phyloP scores from a whole-genome alignment of 2,888 invertebrate species.

The Dynastes maya region DNA sequence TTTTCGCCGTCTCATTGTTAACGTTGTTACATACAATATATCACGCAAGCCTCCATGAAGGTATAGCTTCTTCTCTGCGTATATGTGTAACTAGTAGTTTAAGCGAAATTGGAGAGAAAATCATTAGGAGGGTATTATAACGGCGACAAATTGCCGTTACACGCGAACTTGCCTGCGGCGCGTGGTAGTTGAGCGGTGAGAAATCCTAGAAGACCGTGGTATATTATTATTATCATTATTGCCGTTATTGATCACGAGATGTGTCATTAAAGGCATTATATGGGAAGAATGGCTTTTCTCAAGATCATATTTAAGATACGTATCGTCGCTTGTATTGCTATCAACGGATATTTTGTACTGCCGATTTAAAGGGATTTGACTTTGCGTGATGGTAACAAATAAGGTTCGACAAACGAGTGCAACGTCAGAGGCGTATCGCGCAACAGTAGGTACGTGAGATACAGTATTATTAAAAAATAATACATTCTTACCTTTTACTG shows the following conservation, averaged over 20 bases:
- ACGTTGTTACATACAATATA: slow-evolving; percentile 19
- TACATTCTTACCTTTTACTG: too few species aligned
- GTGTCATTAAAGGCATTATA: slow-evolving; percentile 20
- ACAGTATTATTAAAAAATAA: too few species aligned
- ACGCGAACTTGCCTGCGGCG: slow-evolving; percentile 14
- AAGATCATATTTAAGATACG: neutral
- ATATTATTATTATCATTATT: neutral
- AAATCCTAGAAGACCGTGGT: neutral
- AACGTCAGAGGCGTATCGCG: too few species aligned
- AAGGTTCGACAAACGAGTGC: too few species aligned
- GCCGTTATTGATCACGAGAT: slow-evolving; percentile 19
- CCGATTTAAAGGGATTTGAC: too few species aligned
- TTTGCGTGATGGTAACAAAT: too few species aligned
- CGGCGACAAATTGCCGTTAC: slow-evolving; percentile 28
- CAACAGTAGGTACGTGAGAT: too few species aligned
- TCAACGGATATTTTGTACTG: too few species aligned
- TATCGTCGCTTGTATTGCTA: neutral
- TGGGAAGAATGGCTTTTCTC: neutral
- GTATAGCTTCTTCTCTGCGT: neutral
- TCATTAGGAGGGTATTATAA: slow-evolving; percentile 32
- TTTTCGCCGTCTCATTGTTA: slow-evolving; percentile 34
- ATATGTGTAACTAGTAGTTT: slow-evolving; percentile 31
- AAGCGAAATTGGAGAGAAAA: slow-evolving; percentile 32
- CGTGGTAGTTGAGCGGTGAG: neutral
- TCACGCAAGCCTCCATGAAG: neutral